A percentile compares a stretch with the other conserved stretches of the same genome.
Conservation (phyloP, 2,888 invertebrate species). For the Ceratothoa steindachneri region DNA sequence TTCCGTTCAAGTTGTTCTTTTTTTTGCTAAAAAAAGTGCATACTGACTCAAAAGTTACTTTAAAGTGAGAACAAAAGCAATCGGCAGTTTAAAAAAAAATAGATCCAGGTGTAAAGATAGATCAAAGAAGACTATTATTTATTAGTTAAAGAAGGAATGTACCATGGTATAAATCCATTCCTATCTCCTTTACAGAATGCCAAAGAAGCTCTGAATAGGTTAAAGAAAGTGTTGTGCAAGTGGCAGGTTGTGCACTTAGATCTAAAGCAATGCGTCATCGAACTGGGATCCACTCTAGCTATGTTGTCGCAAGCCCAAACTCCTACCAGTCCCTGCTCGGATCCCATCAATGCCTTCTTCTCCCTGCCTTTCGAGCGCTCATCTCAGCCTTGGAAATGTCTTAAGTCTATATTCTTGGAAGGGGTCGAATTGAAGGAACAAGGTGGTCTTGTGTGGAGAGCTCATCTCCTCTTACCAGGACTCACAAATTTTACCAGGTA, state of each 20-base stretch:
- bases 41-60: too few species aligned
- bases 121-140: too few species aligned
- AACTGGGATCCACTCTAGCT: slow-evolving; percentile 4
- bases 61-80: too few species aligned
- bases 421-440: slow-evolving; percentile 31
- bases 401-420: slow-evolving; percentile 20
- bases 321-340: slow-evolving; percentile 9
- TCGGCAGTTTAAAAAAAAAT: too few species aligned
- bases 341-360: slow-evolving; percentile 7
- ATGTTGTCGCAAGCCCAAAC: slow-evolving; percentile 9
- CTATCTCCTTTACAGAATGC: too few species aligned
- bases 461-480: slow-evolving; percentile 23
- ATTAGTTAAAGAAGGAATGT: too few species aligned
- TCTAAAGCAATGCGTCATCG: slow-evolving; percentile 18
- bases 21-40: too few species aligned
- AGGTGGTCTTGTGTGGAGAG: slow-evolving; percentile 8
- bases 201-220: background rate
- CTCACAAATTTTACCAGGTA: slow-evolving; percentile 26
- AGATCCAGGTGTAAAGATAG: too few species aligned
- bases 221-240: slow-evolving; percentile 10
- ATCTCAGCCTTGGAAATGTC: slow-evolving; percentile 18
- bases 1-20: too few species aligned
- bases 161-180: too few species aligned
- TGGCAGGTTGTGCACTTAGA: slow-evolving; percentile 29
- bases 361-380: slow-evolving; percentile 21